Evolutionary conservation across 53 echinoderm and acorn worm genomes (phyloP).

Genomic region (Echinarachnius parma): DNA sequence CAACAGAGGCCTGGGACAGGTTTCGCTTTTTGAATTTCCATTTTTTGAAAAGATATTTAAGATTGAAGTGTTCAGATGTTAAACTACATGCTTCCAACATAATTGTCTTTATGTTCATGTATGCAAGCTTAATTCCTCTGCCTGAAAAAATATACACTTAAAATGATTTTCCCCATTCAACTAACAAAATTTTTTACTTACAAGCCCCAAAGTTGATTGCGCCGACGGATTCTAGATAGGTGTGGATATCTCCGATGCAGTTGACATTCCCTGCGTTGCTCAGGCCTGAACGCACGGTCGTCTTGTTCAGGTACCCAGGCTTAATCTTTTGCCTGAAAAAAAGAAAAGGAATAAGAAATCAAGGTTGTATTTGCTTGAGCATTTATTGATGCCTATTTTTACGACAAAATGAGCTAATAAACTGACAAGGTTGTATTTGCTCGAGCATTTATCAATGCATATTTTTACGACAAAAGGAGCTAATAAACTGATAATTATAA

Average conservation of each 20-base stretch:
- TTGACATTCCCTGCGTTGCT: constrained; percentile 81
- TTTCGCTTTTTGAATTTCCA: too few species aligned
- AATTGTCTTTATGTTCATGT: too few species aligned
- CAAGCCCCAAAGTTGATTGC: constrained; percentile 83
- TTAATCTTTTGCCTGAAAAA: constrained; percentile 68
- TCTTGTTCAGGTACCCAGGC: constrained; percentile 77
- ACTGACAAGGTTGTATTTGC: not conserved
- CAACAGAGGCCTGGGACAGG: too few species aligned
- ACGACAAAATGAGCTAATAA: too few species aligned
- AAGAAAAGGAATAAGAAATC: too few species aligned
- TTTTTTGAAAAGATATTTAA: too few species aligned
- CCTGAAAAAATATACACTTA: too few species aligned
- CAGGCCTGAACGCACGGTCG: constrained; percentile 53
- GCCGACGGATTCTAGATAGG: constrained; percentile 58
- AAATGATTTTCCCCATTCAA: not conserved
- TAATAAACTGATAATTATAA: not conserved
- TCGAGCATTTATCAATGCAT: not conserved
- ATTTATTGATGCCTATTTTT: not conserved
- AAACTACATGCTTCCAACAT: too few species aligned
- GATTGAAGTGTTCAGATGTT: too few species aligned
- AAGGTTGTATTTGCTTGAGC: not conserved
- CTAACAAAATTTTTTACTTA: constrained; percentile 51
- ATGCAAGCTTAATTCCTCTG: too few species aligned
- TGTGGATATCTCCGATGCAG: constrained; percentile 63
- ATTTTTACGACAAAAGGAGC: too few species aligned